Evolutionary conservation across 2,797 vertebrate species (phyloP), one percentile per base, ranked within the genome.

Genomic region (Myotis myotis): DNA sequence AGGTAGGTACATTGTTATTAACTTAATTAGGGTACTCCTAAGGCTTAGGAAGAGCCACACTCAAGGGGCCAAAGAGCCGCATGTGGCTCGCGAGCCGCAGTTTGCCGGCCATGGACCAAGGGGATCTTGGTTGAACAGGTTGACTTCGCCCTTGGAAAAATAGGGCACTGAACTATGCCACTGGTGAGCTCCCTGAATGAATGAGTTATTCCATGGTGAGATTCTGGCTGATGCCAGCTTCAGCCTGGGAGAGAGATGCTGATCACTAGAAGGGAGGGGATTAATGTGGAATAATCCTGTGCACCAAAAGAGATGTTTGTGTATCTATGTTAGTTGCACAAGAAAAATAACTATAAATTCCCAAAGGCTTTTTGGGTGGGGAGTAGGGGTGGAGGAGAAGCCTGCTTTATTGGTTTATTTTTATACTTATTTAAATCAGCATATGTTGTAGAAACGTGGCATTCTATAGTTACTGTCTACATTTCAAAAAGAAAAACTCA

Each of bases 401-500:
- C 60, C 96, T 91, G 13, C 22, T 95, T 92, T 85, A 49, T 92
- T 85, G 75, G 80, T 92, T 79, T 76, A 70, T 88, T 88, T 95
- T 92, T 81, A 28, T 72, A 36, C 75, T 87, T 95, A 68, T 74
- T 94, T 87, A 94, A 94, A 66, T 79, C 53, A 93, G 64, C 7
- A 1, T n/a, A 83, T 79, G 8, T 51, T 76, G 64, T 55, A 78
- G 78, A 81, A 88, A 78, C 3, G 8, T 91, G 70, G 33, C 57
- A 79, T 92, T 92, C 79, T 86, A 16, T 87, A 80, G 51, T 90
- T 94, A 66, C 23, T 51, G 44, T 90, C 66, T 87, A 72, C 51
- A 80, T 96, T 97, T 93, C 81, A 94, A 30, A 86, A 72, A 72
- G 78, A 68, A 94, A 96, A 94, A 89, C 20, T 80, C 0, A 22